phyloP scores from a whole-genome alignment of 2,797 vertebrate genomes.

The Cyprinella venusta region DNA sequence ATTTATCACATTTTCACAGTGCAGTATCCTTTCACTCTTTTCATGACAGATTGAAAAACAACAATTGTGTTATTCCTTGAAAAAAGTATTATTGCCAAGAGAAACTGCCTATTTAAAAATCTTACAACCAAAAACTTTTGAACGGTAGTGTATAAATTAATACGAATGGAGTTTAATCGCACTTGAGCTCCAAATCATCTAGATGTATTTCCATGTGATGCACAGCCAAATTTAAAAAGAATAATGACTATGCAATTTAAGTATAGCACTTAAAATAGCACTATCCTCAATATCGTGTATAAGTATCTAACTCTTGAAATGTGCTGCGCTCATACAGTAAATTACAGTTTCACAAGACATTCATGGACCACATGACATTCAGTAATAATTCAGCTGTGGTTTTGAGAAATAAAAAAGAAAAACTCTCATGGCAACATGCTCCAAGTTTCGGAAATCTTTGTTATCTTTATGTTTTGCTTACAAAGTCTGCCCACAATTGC shows the following conservation, averaged over 20 bases:
- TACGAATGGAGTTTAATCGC: background rate
- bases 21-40: background rate
- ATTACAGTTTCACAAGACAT: conserved; percentile 2
- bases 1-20: conserved; percentile 1
- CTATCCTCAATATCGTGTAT: conserved; percentile 5
- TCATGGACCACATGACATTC: background rate
- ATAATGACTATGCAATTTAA: conserved; percentile 17
- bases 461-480: background rate
- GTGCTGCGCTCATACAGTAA: background rate
- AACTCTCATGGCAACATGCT: background rate
- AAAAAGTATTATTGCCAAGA: background rate
- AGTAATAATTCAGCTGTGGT: background rate
- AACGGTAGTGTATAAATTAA: too few species aligned
- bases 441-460: background rate
- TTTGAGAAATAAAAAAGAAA: background rate
- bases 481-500: background rate
- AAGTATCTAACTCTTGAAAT: background rate
- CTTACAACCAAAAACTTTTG: background rate
- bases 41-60: background rate
- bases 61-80: background rate
- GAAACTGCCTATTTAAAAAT: too few species aligned
- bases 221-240: background rate
- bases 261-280: background rate
- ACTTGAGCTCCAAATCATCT: background rate
- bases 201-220: background rate